Evolutionary conservation across 1,140 invertebrate species (phyloP).

Genomic region (Lerema accius): DNA sequence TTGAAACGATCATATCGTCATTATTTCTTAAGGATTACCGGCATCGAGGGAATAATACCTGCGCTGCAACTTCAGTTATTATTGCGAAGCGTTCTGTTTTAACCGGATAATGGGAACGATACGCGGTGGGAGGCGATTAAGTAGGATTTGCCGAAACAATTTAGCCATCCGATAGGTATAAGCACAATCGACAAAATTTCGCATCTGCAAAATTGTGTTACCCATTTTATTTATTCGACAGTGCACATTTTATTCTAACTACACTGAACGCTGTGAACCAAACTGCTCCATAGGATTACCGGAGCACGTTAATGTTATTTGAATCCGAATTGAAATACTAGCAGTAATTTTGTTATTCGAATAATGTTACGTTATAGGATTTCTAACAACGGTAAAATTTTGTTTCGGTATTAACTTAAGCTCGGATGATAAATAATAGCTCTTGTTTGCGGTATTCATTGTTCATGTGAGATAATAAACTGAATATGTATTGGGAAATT

Average conservation of each 20-base stretch:
- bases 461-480: slow-evolving; percentile 20
- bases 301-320: slow-evolving; percentile 63
- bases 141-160: slow-evolving; percentile 72
- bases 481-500: slow-evolving; percentile 15
- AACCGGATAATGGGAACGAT: slow-evolving; percentile 68
- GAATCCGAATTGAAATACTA: slow-evolving; percentile 61
- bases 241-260: slow-evolving; percentile 33
- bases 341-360: slow-evolving; percentile 53
- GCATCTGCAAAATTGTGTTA: slow-evolving; percentile 52
- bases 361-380: slow-evolving; percentile 53
- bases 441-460: slow-evolving; percentile 30
- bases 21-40: slow-evolving; percentile 30
- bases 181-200: slow-evolving; percentile 64
- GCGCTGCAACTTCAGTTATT: slow-evolving; percentile 58
- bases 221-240: slow-evolving; percentile 41
- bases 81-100: slow-evolving; percentile 71
- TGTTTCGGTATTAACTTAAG: slow-evolving; percentile 44
- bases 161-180: slow-evolving; percentile 66
- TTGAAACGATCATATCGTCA: slow-evolving; percentile 10
- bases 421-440: slow-evolving; percentile 26
- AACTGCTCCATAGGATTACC: slow-evolving; percentile 64
- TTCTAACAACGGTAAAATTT: slow-evolving; percentile 59
- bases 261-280: slow-evolving; percentile 41
- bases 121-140: slow-evolving; percentile 67
- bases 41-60: slow-evolving; percentile 25